Evolutionary conservation across 2,797 vertebrate species (phyloP).

Genomic region (Mormyrops attenuatus): DNA sequence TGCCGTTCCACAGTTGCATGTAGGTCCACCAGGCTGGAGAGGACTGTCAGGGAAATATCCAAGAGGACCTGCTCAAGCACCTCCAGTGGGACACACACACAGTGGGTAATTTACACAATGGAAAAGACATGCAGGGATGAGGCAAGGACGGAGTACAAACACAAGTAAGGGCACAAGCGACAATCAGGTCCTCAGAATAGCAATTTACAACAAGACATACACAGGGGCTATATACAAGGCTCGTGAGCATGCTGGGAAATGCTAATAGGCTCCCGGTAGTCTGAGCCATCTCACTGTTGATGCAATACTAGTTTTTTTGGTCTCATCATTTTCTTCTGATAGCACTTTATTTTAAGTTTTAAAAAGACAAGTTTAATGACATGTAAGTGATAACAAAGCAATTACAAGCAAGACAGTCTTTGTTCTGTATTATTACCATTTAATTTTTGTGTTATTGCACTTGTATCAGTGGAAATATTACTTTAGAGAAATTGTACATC

Average conservation of each 20-base stretch:
- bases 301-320: neutral
- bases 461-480: neutral
- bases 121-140: neutral
- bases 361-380: neutral
- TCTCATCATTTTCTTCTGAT: neutral
- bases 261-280: neutral
- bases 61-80: neutral
- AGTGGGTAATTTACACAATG: neutral
- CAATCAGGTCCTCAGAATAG: neutral
- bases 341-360: neutral
- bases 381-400: neutral
- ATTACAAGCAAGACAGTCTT: neutral
- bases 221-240: neutral
- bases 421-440: neutral
- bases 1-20: neutral
- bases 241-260: neutral
- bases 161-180: neutral
- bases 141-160: neutral
- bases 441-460: neutral
- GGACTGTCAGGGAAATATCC: neutral
- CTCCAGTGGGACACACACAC: neutral
- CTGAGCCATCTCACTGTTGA: neutral
- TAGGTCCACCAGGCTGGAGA: neutral
- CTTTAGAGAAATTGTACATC: neutral
- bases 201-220: neutral